Evolutionary conservation across 2,797 vertebrate species (phyloP).

Genomic region (Micromesistius poutassou): DNA sequence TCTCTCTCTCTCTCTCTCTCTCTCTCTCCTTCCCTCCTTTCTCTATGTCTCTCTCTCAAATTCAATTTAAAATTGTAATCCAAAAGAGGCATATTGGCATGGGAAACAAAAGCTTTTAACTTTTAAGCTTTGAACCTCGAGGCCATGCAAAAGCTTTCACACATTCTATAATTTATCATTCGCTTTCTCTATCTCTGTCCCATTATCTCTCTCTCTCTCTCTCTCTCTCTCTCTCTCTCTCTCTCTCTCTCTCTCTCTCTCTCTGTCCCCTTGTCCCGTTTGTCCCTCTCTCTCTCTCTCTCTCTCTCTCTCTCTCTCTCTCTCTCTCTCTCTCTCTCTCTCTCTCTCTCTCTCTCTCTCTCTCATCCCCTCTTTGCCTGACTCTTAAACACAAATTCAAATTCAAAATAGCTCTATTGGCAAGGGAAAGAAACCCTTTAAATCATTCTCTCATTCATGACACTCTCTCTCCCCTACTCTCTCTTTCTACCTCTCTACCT

Average conservation of each 20-base stretch:
- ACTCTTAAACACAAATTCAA: constrained; percentile 8
- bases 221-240: constrained; percentile 13
- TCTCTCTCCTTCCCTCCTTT: not conserved
- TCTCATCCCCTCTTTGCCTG: constrained; percentile 35
- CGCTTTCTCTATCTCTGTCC: constrained; percentile 7
- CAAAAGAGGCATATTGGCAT: not conserved
- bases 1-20: not conserved
- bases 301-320: constrained; percentile 27
- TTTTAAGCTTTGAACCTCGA: not conserved
- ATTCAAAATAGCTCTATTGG: not conserved
- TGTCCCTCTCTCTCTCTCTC: constrained; percentile 29
- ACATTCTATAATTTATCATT: constrained; percentile 11
- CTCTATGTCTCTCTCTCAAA: not conserved
- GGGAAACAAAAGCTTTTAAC: constrained; percentile 4
- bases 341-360: constrained; percentile 22
- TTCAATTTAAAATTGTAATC: not conserved
- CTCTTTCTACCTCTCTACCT: constrained; percentile 17
- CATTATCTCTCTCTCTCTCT: constrained; percentile 26
- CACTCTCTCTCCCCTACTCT: not conserved
- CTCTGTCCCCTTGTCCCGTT: constrained; percentile 18
- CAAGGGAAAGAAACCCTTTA: not conserved
- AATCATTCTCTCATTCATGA: not conserved
- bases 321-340: constrained; percentile 8
- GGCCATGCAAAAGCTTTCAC: not conserved
- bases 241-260: constrained; percentile 12